Evolutionary conservation across 2,113 vertebrate species (phyloP), one percentile per base, ranked within the genome.

Genomic region (Varanus komodoensis): DNA sequence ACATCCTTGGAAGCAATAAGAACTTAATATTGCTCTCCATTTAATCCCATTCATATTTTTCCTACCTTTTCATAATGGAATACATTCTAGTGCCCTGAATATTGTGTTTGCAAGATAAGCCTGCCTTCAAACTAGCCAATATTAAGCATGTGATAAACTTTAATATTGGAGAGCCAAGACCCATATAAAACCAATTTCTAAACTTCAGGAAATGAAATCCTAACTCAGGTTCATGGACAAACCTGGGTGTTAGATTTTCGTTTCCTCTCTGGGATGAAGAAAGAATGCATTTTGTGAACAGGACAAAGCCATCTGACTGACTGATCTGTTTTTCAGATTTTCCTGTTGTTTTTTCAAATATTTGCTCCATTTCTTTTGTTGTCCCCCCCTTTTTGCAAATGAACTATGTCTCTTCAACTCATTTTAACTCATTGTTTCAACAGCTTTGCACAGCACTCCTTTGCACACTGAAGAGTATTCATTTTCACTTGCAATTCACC

Each of bases 381-480:
- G 38, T 44, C 38, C 38, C 38, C 38, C 38, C 38, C 15, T 89
- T 84, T 93, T 93, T 0, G 0, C 84, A 95, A 90, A 87, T 23
- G 88, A 86, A 89, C 93, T 94, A 95, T 90, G 91, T 96, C 92
- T 95, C 92, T 93, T 95, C 87, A 95, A 93, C 81, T 91, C 8
- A 6, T 94, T 95, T 95, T 74, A 87, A 89, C 87, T 92, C 90
- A 38, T 91, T 90, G 57, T 82, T 94, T n/a, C 50, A 93, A 54
- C 85, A 86, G 87, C 86, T 91, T 61, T 93, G 50, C 71, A 34
- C 93, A 77, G 3, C 92, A 96, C 38, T 44, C 38, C 38, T 44
- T 44, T 44, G 38, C 38, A 44, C 38, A 44, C 38, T 44, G 38
- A 44, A 44, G 38, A 44, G 38, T 44, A 44, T 44, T 44, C 38